Conservation (phyloP, 2,797 vertebrate species). For the Molossus alvarezi region DNA sequence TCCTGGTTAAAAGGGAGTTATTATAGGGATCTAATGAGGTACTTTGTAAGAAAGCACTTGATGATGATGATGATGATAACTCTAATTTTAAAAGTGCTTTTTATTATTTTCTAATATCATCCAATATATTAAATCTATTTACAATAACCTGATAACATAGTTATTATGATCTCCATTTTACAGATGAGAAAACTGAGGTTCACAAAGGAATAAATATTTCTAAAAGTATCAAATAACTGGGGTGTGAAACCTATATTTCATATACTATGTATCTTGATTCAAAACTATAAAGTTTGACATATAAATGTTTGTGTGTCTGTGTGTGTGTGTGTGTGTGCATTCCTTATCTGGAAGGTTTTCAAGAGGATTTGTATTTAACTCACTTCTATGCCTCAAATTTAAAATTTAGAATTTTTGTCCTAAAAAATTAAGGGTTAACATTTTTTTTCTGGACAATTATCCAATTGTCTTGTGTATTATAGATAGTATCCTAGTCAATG, state of each 20-base stretch:
- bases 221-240: constrained; percentile 28
- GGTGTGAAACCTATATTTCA: not conserved
- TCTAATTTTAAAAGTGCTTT: constrained; percentile 32
- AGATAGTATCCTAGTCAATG: constrained; percentile 32
- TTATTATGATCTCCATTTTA: constrained; percentile 8
- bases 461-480: not conserved
- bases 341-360: not conserved
- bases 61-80: not conserved
- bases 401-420: constrained; percentile 17
- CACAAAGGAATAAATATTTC: not conserved
- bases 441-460: constrained; percentile 23
- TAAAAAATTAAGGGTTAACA: not conserved
- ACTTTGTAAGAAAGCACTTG: not conserved
- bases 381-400: constrained; percentile 17
- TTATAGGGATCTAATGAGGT: not conserved
- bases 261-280: not conserved
- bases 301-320: not conserved
- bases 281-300: not conserved
- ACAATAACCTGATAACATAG: not conserved
- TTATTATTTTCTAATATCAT: constrained; percentile 11
- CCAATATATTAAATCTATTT: not conserved
- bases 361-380: not conserved
- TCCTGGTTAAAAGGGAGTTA: not conserved
- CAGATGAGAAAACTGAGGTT: constrained; percentile 8
- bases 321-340: not conserved